A percentile compares a stretch with the other conserved stretches of the same genome.
phyloP scores from a whole-genome alignment of 2,888 invertebrate genomes.

The Agrochola macilenta region DNA sequence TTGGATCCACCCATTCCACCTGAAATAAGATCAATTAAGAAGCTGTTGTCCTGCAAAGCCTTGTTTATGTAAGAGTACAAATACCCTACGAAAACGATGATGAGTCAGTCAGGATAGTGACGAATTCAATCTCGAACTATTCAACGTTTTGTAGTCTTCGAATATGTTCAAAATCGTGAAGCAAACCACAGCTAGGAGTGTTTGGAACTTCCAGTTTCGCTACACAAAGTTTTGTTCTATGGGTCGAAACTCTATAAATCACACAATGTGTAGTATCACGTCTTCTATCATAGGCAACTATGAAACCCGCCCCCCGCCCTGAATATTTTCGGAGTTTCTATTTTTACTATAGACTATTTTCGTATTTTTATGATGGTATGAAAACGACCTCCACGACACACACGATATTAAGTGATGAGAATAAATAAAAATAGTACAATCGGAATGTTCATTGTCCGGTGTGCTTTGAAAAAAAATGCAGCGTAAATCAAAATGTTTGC shows the following conservation, averaged over 20 bases:
- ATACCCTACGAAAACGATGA: too few species aligned
- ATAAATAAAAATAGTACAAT: not conserved
- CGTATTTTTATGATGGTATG: too few species aligned
- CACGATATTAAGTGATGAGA: not conserved
- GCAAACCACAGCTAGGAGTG: too few species aligned
- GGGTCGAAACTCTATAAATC: too few species aligned
- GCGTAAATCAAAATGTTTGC: not conserved
- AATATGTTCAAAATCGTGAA: not conserved
- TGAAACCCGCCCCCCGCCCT: too few species aligned
- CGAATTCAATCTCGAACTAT: not conserved
- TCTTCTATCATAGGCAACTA: not conserved
- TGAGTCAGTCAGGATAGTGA: too few species aligned
- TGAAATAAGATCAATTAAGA: slow-evolving; percentile 54
- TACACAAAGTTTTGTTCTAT: not conserved
- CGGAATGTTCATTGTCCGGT: rapidly evolving
- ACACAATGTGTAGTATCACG: not conserved
- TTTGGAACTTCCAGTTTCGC: not conserved
- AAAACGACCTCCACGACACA: not conserved
- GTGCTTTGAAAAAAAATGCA: not conserved
- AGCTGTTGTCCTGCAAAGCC: not conserved
- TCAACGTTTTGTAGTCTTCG: not conserved
- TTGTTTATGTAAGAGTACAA: not conserved
- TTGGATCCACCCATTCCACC: slow-evolving; percentile 83
- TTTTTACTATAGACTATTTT: too few species aligned
- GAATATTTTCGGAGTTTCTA: too few species aligned